These are phyloP conservation scores for Smittia aterrima DNA, from an alignment of 2,888 invertebrate genomes.

Conservation along the genomic window DNA sequence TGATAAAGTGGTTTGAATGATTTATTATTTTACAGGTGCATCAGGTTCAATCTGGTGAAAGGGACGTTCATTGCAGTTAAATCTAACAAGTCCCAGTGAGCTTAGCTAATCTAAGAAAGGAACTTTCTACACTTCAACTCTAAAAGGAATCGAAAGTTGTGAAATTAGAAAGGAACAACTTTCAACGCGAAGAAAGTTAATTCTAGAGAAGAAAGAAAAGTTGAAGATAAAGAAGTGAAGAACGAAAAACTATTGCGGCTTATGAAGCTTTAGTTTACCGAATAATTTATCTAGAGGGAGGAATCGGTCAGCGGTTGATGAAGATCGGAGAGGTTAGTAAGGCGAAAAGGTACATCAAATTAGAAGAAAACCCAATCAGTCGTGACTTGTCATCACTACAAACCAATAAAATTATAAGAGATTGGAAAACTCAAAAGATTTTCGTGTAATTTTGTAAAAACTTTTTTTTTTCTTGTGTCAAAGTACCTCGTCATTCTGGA, in stretches of 20 bases:
- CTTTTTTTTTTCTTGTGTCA: slow-evolving; percentile 2
- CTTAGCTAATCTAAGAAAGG: background rate
- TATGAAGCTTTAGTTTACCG: slow-evolving; percentile 12
- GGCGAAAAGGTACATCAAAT: slow-evolving; percentile 19
- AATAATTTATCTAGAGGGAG: background rate
- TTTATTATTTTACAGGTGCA: background rate
- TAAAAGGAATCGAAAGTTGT: too few species aligned
- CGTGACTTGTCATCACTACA: background rate
- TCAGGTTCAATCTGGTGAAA: background rate
- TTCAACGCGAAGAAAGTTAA: background rate
- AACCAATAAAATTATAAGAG: background rate
- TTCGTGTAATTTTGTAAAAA: background rate
- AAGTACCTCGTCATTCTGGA: slow-evolving; percentile 35
- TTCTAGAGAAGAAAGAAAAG: background rate
- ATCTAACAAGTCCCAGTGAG: background rate
- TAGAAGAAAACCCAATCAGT: background rate
- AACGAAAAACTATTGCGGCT: background rate
- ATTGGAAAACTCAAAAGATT: background rate
- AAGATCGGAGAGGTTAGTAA: slow-evolving; percentile 20
- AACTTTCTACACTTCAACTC: too few species aligned
- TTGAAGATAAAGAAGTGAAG: background rate
- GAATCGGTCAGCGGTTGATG: slow-evolving; percentile 7
- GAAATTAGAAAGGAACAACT: background rate
- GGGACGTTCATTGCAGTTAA: background rate
- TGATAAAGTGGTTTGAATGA: background rate